Evolutionary conservation across 2,797 vertebrate species (phyloP), one percentile per base, ranked within the genome.

Genomic region (Sebastiscus albofasciatus): DNA sequence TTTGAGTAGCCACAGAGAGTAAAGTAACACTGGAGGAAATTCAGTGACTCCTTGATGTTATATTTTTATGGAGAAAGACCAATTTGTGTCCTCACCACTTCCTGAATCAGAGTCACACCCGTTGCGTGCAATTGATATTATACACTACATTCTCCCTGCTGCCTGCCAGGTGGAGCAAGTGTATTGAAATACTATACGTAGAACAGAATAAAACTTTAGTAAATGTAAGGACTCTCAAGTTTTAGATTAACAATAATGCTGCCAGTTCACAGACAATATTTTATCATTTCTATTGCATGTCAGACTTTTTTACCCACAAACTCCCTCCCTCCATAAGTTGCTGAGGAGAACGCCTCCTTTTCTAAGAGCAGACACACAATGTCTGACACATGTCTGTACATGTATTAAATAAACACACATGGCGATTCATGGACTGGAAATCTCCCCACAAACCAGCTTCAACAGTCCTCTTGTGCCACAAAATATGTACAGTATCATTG

Each of bases 111-210:
- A 46, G 24, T 36, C 54, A 39, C 22, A 70, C 6, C 3, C 22
- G 54, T 12, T 22, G 8, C 31, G 22, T 0, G 0, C 4, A 3
- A 12, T 4, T 27, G 10, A 46, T 34, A 4, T 9, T 29, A 27
- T 8, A n/a, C 22, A n/a, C 11, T 64, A 49, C 36, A 54, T 22
- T 77, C 13, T 67, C 66, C 14, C 4, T 29, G 7, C 10, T 65
- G 60, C 10, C 78, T 58, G 56, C 59, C 64, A 82, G 80, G 42
- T 77, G 75, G 78, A 60, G 78, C 69, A 36, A 73, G 8, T 29
- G 62, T 14, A 54, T 20, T 22, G 60, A 42, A 77, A 46, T 68
- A 46, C 42, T 59, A n/a, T 27, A 0, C 6, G 27, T 11, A 34
- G n/a, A 2, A 33, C 14, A 52, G 9, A 26, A 62, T 49, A 7